Evolutionary conservation across 2,797 vertebrate species (phyloP), one percentile per base, ranked within the genome.

Genomic region (Neosilurus mollespiculum): DNA sequence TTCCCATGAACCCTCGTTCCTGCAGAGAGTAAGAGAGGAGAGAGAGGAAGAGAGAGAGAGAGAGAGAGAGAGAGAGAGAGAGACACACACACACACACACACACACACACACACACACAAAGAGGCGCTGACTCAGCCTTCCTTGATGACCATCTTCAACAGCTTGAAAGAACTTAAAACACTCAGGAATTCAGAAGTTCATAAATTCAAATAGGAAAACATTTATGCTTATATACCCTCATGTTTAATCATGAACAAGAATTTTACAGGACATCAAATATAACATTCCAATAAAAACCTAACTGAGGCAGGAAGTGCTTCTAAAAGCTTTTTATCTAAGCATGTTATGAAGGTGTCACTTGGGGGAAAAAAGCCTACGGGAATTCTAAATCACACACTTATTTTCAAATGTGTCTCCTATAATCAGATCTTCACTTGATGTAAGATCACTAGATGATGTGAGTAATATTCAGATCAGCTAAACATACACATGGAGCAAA

Each of bases 1-100:
- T 30, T 66, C 67, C 64, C 81, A 84, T 80, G 65, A 69, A 53
- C 56, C 65, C 43, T 81, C 67, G 72, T 64, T 61, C 58, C 15
- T 77, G 65, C 37, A 24, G 20, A 62, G 59, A 22, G 70, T 26
- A 81, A 83, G 85, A 78, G 54, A n/a, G 22, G 79, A 6, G n/a
- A n/a, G n/a, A n/a, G n/a, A n/a, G n/a, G n/a, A n/a, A n/a, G n/a
- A n/a, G n/a, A n/a, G n/a, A n/a, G n/a, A n/a, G n/a, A n/a, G n/a
- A n/a, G n/a, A n/a, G n/a, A n/a, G n/a, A n/a, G n/a, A n/a, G n/a
- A n/a, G n/a, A n/a, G n/a, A n/a, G n/a, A n/a, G n/a, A n/a, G n/a
- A n/a, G n/a, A n/a, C n/a, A n/a, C n/a, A n/a, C n/a, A n/a, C n/a
- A n/a, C n/a, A n/a, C n/a, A n/a, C n/a, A n/a, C n/a, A n/a, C n/a